Evolutionary conservation across 2,888 invertebrate species (phyloP), one percentile per base, ranked within the genome.

Genomic region (Hirtodrosophila trivittata): DNA sequence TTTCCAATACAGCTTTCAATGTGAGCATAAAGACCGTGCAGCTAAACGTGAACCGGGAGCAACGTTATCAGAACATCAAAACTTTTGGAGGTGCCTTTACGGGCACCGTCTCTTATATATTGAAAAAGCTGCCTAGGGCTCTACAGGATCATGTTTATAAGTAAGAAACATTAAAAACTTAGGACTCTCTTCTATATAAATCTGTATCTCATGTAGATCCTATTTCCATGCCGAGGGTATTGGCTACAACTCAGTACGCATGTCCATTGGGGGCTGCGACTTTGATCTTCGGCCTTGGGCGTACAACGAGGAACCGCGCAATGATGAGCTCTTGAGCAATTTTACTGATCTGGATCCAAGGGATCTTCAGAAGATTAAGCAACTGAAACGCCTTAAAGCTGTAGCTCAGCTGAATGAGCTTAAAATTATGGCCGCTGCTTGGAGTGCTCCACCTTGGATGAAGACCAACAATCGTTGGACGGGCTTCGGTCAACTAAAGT

Each of bases 31-130:
- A 70, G 10, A 75, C 68, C 0, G 56, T 76, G 0, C 21, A 58
- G 2, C 30, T 88, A 7, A 60, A 42, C 16, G 82, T 91, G 0
- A 66, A 89, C 30, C 77, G 88, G 12, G 80, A 72, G 7, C 72
- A 66, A 35, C 91, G 89, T 2, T 93, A 92, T 83, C 97, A 97
- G 90, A 91, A 86, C 12, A 94, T 98, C 7, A 88, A 93, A 60
- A 97, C 97, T 0, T 97, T 96, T 89, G 97, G 98, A 0, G 97
- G 96, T 0, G 96, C 97, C 0, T 95, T 98, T 57, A 97, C 97
- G 0, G 95, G 95, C 57, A 91, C 93, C 0, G 92, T 93, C 2
- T 89, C 90, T 0, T 57, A 90, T 60, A 76, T 89, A 18, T 54
- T 91, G 1, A 59, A 89, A 1, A 66, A 82, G 32, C n/a, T 90